Evolutionary conservation across 2,113 vertebrate genomes (phyloP).

Genomic region (Emydura subglobosa): DNA sequence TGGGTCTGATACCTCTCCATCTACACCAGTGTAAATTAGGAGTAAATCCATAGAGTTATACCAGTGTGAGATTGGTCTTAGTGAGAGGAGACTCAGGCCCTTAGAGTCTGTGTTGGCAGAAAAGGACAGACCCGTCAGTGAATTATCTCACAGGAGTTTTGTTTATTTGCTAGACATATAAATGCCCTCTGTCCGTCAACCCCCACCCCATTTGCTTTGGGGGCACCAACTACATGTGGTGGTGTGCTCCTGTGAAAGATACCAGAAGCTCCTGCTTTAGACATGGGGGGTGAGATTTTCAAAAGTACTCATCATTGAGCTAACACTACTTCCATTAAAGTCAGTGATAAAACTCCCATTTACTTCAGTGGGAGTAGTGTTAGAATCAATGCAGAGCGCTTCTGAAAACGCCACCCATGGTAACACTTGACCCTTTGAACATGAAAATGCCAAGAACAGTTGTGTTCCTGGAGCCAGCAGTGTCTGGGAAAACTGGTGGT

Average conservation of each 20-base stretch:
- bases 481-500: neutral
- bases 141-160: neutral
- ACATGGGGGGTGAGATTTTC: neutral
- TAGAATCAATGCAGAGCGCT: neutral
- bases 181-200: neutral
- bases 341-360: neutral
- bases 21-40: accelerated
- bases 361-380: neutral
- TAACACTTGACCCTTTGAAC: neutral
- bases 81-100: neutral
- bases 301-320: neutral
- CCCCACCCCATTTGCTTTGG: neutral
- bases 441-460: neutral
- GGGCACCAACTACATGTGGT: neutral
- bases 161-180: neutral
- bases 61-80: neutral
- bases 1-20: conserved; percentile 11
- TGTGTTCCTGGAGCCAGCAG: neutral
- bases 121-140: neutral
- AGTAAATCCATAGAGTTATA: neutral
- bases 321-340: neutral
- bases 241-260: neutral
- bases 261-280: neutral
- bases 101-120: neutral
- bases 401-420: neutral